phyloP scores from a whole-genome alignment of 2,888 invertebrate species.

The Drosophila ezoana region DNA sequence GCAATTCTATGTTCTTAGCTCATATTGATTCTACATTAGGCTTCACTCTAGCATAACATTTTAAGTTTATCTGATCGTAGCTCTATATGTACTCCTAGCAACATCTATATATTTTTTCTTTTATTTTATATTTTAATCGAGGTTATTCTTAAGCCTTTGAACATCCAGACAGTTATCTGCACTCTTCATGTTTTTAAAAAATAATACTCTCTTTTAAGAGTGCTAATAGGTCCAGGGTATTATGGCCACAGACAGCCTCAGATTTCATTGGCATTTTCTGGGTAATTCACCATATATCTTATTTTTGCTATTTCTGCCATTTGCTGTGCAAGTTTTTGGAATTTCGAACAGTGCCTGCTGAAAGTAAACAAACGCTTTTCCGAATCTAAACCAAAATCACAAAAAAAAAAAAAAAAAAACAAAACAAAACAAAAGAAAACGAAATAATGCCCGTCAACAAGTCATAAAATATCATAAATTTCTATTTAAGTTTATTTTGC shows the following conservation, averaged over 20 bases:
- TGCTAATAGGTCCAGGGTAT: not conserved
- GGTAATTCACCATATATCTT: constrained; percentile 31
- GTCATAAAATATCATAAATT: constrained; percentile 81
- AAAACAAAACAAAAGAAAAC: constrained; percentile 16
- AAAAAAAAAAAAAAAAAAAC: constrained; percentile 13
- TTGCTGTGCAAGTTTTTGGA: constrained; percentile 33
- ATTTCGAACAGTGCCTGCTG: constrained; percentile 56
- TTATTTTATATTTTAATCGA: no score
- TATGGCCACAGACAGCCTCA: not conserved
- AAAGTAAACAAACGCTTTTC: constrained; percentile 65
- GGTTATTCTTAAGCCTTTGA: no score
- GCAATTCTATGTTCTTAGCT: not conserved
- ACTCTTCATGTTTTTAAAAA: no score
- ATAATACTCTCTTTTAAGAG: no score
- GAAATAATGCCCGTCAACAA: constrained; percentile 72
- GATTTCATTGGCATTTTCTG: constrained; percentile 25
- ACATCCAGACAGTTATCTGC: no score
- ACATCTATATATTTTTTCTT: no score
- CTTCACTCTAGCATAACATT: no score
- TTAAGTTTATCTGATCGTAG: no score
- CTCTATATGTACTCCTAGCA: no score
- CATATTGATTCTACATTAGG: not conserved
- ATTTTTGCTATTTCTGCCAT: constrained; percentile 52
- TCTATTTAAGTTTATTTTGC: constrained; percentile 80
- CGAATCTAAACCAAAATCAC: constrained; percentile 25